Percentiles rank a stretch among this genome's conserved stretches.
Evolutionary conservation across 2,797 vertebrate species (phyloP).

Genomic region (Melanotaenia boesemani): DNA sequence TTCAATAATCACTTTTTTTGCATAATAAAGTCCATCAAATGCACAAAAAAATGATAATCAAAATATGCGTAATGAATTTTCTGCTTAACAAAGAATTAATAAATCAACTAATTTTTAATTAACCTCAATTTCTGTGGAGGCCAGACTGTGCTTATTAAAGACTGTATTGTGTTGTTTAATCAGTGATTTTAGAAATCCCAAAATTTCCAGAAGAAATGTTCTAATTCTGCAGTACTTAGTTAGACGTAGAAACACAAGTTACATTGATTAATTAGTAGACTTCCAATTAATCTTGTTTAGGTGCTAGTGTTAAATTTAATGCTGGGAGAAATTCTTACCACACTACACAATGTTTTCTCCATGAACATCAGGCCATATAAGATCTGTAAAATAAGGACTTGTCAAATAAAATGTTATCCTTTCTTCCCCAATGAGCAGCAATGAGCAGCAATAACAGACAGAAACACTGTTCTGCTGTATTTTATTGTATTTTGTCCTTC

Average conservation of each 20-base stretch:
- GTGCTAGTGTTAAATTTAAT: not conserved
- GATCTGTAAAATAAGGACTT: slow-evolving; percentile 8
- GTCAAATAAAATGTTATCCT: not conserved
- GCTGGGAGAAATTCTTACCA: not conserved
- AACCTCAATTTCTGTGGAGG: not conserved
- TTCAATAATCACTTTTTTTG: too few species aligned
- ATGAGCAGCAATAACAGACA: not conserved
- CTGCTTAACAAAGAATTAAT: too few species aligned
- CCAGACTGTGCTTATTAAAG: not conserved
- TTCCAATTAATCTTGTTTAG: not conserved
- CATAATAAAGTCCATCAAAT: not conserved
- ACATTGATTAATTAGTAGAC: not conserved
- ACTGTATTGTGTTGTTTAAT: not conserved
- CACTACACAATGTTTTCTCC: slow-evolving; percentile 2
- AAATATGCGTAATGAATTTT: too few species aligned
- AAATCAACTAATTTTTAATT: too few species aligned
- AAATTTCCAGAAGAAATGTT: not conserved
- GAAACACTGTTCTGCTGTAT: not conserved
- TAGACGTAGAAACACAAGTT: not conserved
- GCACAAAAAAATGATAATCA: too few species aligned
- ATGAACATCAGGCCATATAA: slow-evolving; percentile 5
- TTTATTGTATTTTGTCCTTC: not conserved
- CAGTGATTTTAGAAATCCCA: not conserved
- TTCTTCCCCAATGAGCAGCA: not conserved
- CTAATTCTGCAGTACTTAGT: not conserved